phyloP scores from a whole-genome alignment of 2,113 vertebrate genomes.

The Myrmecophaga tridactyla region DNA sequence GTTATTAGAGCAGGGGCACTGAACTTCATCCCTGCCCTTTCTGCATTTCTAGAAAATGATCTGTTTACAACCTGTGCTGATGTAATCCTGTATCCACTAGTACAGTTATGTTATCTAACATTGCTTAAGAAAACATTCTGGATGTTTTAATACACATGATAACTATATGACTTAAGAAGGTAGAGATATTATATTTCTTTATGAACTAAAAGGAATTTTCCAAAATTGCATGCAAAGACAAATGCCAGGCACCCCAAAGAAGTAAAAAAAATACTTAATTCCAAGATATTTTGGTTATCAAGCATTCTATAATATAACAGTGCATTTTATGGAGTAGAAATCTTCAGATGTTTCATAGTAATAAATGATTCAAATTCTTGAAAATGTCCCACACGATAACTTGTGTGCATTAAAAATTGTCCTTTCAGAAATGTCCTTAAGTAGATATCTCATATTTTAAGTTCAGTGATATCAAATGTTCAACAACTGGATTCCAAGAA shows the following conservation, averaged over 20 bases:
- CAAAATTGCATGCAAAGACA: background rate
- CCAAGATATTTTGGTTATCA: too few species aligned
- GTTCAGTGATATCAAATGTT: fast-evolving
- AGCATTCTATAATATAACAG: too few species aligned
- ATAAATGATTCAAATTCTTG: background rate
- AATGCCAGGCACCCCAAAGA: background rate
- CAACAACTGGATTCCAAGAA: too few species aligned
- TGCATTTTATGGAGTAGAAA: background rate
- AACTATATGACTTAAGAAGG: background rate
- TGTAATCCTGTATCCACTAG: background rate
- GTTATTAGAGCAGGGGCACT: background rate
- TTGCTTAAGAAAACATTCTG: background rate
- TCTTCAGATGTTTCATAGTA: background rate
- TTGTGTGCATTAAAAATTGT: fast-evolving
- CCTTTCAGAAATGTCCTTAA: background rate
- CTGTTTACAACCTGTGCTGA: background rate
- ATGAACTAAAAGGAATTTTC: background rate
- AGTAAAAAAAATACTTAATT: background rate
- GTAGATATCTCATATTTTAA: fast-evolving
- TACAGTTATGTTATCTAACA: background rate
- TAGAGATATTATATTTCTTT: background rate
- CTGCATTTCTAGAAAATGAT: background rate
- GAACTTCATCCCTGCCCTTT: background rate
- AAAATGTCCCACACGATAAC: fast-evolving
- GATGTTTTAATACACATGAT: background rate